Evolutionary conservation across 1,140 invertebrate genomes (phyloP).

Genomic region (Oscheius sp.): DNA sequence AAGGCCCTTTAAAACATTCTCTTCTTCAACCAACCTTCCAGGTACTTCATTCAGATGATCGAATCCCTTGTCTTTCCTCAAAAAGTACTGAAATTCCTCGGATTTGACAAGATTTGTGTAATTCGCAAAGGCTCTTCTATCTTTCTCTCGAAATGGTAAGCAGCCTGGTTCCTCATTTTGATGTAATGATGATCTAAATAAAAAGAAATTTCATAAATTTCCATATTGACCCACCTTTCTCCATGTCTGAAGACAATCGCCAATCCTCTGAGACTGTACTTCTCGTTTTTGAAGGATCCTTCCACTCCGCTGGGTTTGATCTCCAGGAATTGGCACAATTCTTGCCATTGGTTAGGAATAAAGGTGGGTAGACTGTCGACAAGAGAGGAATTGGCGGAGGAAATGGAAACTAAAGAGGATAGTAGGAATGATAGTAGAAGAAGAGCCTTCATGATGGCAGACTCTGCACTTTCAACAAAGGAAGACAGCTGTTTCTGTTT

Average conservation of each 20-base stretch:
- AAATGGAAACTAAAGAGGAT: too few species aligned
- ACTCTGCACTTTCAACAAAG: too few species aligned
- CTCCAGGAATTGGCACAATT: not conserved
- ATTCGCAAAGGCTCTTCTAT: slow-evolving; percentile 20
- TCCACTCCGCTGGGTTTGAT: not conserved
- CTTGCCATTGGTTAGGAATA: not conserved
- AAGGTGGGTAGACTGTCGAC: not conserved
- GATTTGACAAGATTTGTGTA: slow-evolving; percentile 10
- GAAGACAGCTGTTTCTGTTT: too few species aligned
- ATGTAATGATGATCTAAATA: slow-evolving; percentile 4
- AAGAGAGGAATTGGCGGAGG: not conserved
- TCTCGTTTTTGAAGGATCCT: not conserved
- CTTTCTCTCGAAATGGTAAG: slow-evolving; percentile 13
- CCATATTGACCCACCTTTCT: slow-evolving; percentile 8
- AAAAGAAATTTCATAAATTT: not conserved
- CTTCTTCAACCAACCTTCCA: not conserved
- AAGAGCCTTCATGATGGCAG: too few species aligned
- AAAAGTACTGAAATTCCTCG: slow-evolving; percentile 13
- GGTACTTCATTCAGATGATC: not conserved
- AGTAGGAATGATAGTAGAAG: too few species aligned
- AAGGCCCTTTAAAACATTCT: not conserved
- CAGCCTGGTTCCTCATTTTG: slow-evolving; percentile 20
- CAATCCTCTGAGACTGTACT: slow-evolving; percentile 15
- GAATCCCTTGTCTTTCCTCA: slow-evolving; percentile 16
- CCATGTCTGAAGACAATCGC: slow-evolving; percentile 27